Evolutionary conservation across 1,140 invertebrate species (phyloP), one percentile per base, ranked within the genome.

Genomic region (Drosophila leontia): DNA sequence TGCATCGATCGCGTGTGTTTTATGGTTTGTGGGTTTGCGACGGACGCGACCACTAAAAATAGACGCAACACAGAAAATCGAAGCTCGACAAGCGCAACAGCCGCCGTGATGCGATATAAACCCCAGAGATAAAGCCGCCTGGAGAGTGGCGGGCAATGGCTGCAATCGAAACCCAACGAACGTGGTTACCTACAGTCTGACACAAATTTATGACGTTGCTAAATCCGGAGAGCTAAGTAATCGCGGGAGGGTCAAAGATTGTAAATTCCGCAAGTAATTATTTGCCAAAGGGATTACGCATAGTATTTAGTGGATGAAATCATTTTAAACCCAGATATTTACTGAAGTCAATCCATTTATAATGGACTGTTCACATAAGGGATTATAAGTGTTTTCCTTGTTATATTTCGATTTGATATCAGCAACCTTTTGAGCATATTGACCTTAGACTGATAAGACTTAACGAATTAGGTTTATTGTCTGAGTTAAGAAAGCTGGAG

Each of bases 11-110:
- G 51, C 26, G 65, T 75, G 41, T 58, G 47, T 34, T 78, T 82
- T 86, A 85, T 81, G 58, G 53, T 39, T 63, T 57, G 47, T 79
- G 35, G 64, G 63, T 72, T 72, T 51, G 45, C 45, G 39, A 23
- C 51, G 51, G 51, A 37, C 34, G 9, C 13, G 35, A 65, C 23
- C 55, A 37, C 37, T 78, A 69, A 69, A 78, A 78, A 78, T 69
- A 78, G 61, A 29, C 34, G 53, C 53, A 68, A 37, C 45, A 64
- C 32, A 47, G 39, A 75, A 56, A 75, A 75, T 75, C 51, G 72
- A 57, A 75, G 70, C 59, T 56, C 58, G 42, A 63, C 69, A 63
- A 75, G 69, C 72, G 71, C 60, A 75, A 56, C 35, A 51, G 11
- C 34, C 47, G n/a, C 45, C 48, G 55, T 41, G 74, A 77, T 75